A percentile compares a stretch with the other conserved stretches of the same genome.
Conservation (phyloP, 2,797 vertebrate genomes). For the Emys orbicularis region DNA sequence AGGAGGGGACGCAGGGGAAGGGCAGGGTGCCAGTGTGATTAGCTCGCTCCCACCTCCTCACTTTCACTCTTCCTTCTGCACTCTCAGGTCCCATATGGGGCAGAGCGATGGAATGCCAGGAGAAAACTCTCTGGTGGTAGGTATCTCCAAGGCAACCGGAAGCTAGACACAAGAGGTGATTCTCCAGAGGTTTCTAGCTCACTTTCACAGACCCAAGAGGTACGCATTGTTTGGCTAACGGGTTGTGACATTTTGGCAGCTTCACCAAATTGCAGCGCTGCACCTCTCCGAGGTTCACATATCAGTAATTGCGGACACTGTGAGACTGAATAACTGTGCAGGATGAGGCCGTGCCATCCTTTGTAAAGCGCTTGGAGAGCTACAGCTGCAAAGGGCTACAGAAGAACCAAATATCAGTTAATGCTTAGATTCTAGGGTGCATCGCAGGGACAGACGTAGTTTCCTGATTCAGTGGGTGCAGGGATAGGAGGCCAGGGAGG, state of each 20-base stretch:
- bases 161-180: conserved; percentile 5
- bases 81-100: neutral
- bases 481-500: no score
- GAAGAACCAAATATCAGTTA: neutral
- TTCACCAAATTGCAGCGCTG: conserved; percentile 15
- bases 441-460: no score
- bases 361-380: neutral
- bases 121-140: neutral
- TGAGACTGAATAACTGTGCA: neutral
- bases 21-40: accelerated
- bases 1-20: accelerated
- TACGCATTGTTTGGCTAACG: neutral
- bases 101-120: neutral
- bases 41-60: neutral
- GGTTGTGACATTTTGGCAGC: conserved; percentile 36
- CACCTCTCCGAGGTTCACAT: conserved; percentile 40
- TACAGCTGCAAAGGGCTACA: neutral
- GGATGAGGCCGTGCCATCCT: neutral
- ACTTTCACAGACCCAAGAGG: conserved; percentile 26
- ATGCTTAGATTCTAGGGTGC: accelerated
- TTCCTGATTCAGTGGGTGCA: no score
- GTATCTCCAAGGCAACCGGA: neutral
- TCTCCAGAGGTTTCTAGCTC: conserved; percentile 43
- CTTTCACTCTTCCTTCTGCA: no score
- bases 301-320: conserved; percentile 55